These are phyloP conservation scores for Lepisosteus oculatus DNA, from an alignment of 2,113 vertebrate genomes.

Conservation along the genomic window DNA sequence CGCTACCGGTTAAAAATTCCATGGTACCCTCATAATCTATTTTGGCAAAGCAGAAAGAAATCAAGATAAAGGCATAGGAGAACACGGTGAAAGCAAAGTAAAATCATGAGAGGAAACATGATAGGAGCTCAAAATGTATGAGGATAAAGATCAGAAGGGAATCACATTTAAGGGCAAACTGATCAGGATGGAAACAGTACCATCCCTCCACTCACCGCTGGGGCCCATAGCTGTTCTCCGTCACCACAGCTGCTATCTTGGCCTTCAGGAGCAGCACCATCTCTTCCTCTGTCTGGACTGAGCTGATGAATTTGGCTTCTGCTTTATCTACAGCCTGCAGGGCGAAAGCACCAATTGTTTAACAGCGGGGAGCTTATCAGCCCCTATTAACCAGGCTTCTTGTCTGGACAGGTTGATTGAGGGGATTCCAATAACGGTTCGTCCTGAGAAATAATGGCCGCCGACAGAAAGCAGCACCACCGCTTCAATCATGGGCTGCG, in stretches of 20 bases:
- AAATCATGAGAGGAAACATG: no score
- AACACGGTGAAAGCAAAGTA: no score
- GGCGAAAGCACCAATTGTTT: constrained; percentile 32
- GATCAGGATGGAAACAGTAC: neutral
- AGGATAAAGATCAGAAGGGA: no score
- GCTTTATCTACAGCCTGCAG: constrained; percentile 64
- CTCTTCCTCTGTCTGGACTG: constrained; percentile 56
- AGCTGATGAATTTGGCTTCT: constrained; percentile 62
- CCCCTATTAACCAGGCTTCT: neutral
- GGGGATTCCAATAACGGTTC: neutral
- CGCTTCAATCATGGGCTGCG: neutral
- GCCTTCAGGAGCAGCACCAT: constrained; percentile 56
- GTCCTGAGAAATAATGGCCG: neutral
- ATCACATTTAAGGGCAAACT: no score
- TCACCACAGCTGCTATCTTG: constrained; percentile 54
- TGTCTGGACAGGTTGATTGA: neutral
- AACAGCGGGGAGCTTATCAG: neutral
- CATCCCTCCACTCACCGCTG: constrained; percentile 33
- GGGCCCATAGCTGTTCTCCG: constrained; percentile 39
- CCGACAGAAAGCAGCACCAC: neutral
- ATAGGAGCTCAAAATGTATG: no score
- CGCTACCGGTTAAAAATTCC: no score
- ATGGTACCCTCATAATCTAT: no score
- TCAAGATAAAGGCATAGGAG: no score
- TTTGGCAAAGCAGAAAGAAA: no score